A percentile compares a stretch with the other conserved stretches of the same genome.
phyloP scores from a whole-genome alignment of 2,113 vertebrate species.

The Diphyllodes magnificus region DNA sequence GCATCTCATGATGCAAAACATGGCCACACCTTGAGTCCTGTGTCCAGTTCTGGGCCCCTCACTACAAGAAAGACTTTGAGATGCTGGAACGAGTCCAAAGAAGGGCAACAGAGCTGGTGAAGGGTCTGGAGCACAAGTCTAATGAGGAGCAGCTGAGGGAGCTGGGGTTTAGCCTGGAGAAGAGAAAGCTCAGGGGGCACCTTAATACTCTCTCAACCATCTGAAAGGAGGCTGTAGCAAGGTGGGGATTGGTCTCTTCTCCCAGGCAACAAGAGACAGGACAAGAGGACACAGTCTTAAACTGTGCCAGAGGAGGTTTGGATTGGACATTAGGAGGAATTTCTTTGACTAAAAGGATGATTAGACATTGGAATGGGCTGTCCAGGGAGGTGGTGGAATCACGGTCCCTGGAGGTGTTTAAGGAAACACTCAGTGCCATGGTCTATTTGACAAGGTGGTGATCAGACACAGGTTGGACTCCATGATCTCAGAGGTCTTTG shows the following conservation, averaged over 20 bases:
- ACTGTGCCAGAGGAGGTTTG: not conserved
- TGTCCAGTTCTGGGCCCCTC: not conserved
- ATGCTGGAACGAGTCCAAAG: not conserved
- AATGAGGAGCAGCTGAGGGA: not conserved
- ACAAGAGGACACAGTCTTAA: not conserved
- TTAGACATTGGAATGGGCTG: not conserved
- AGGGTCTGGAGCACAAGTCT: not conserved
- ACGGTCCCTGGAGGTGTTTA: not conserved
- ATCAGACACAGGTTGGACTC: not conserved
- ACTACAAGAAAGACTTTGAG: not conserved
- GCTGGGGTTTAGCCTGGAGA: not conserved
- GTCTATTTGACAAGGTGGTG: no score
- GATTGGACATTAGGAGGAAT: not conserved
- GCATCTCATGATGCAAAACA: not conserved
- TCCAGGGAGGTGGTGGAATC: no score
- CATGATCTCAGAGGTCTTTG: not conserved
- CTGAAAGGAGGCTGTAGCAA: not conserved
- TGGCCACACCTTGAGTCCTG: not conserved
- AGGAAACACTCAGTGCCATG: not conserved
- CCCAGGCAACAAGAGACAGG: not conserved
- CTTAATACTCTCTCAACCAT: not conserved
- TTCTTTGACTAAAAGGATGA: not conserved
- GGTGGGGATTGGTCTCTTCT: not conserved
- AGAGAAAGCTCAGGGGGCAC: not conserved
- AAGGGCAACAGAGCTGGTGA: fast-evolving